Evolutionary conservation across 2,797 vertebrate genomes (phyloP).

Genomic region (Spheniscus humboldti): DNA sequence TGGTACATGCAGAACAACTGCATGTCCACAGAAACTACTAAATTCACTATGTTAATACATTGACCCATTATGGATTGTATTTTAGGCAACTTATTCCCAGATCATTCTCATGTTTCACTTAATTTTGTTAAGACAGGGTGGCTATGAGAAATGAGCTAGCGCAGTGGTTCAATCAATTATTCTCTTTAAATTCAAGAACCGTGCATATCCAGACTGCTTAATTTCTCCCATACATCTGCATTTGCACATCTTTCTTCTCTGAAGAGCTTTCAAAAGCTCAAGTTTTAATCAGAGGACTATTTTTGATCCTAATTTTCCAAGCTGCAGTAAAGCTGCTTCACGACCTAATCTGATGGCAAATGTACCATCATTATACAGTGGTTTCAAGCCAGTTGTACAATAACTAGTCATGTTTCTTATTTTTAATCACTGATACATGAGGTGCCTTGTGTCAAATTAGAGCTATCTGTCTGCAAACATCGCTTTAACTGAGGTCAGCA

Average conservation of each 20-base stretch:
- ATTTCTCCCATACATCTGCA: conserved; percentile 27
- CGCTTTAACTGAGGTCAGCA: not conserved
- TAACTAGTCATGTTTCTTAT: not conserved
- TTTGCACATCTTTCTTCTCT: conserved; percentile 23
- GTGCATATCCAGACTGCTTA: not conserved
- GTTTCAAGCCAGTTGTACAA: not conserved
- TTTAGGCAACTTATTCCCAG: conserved; percentile 4
- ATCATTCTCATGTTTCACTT: not conserved
- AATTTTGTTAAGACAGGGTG: not conserved
- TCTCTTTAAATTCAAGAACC: not conserved
- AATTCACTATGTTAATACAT: not conserved
- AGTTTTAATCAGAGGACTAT: conserved; percentile 59
- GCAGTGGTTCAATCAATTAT: not conserved
- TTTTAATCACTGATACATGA: not conserved
- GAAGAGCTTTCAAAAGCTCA: conserved; percentile 43
- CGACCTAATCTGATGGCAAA: conserved; percentile 35
- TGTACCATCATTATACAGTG: not conserved
- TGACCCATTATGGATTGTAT: not conserved
- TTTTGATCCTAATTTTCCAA: conserved; percentile 42
- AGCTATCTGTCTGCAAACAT: not conserved
- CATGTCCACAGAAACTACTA: not conserved
- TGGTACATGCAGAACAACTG: not conserved
- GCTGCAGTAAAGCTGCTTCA: conserved; percentile 28
- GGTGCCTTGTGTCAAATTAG: not conserved
- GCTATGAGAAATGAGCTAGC: not conserved